Evolutionary conservation across 2,888 invertebrate species (phyloP).

Genomic region (Ligdia adustata): DNA sequence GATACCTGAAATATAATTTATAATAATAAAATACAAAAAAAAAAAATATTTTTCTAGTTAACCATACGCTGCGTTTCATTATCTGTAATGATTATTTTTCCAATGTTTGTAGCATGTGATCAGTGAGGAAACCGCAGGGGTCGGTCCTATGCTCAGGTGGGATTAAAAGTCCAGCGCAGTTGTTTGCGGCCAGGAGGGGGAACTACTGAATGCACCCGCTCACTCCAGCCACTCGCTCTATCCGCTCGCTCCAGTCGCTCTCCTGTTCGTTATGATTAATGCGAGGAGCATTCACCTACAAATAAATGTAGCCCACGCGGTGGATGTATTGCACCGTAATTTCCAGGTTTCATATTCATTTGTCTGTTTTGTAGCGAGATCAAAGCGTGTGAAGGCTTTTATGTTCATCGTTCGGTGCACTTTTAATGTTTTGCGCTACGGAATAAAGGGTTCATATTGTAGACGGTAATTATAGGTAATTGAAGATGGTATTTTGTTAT

Average conservation of each 20-base stretch:
- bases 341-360: constrained; percentile 66
- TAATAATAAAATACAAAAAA: too few species aligned
- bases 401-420: constrained; percentile 31
- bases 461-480: too few species aligned
- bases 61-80: constrained; percentile 7
- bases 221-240: constrained; percentile 22
- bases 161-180: constrained; percentile 76
- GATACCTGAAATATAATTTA: too few species aligned
- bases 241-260: constrained; percentile 43
- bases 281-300: constrained; percentile 58
- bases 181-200: constrained; percentile 62
- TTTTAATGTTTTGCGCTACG: constrained; percentile 22
- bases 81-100: constrained; percentile 12
- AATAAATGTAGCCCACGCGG: constrained; percentile 57
- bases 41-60: neutral
- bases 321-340: constrained; percentile 61
- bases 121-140: constrained; percentile 50
- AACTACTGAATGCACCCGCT: constrained; percentile 61
- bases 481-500: too few species aligned
- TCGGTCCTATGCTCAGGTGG: constrained; percentile 59
- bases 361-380: constrained; percentile 57
- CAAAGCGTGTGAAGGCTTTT: constrained; percentile 54
- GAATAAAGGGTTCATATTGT: neutral
- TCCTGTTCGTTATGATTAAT: constrained; percentile 71
- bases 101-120: constrained; percentile 45